Percentiles rank a stretch among this genome's conserved stretches.
phyloP scores from a whole-genome alignment of 2,797 vertebrate genomes.

The Alexandromys oeconomus region DNA sequence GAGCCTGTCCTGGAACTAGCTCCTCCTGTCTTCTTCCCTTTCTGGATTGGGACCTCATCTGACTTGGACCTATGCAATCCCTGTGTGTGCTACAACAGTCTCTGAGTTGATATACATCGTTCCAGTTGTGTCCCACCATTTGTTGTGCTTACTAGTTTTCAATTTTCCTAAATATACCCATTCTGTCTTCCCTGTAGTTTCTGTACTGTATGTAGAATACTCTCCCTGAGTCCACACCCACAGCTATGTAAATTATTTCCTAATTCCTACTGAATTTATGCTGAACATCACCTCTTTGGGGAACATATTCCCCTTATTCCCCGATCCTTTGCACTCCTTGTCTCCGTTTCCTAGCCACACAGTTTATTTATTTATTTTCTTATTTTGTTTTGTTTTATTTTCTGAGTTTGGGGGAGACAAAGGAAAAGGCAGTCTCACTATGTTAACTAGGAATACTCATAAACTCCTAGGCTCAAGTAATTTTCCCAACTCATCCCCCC shows the following conservation, averaged over 20 bases:
- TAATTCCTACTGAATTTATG: not conserved
- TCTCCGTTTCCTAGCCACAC: not conserved
- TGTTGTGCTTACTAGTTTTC: not conserved
- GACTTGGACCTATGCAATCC: too few species aligned
- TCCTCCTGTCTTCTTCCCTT: too few species aligned
- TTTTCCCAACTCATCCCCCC: not conserved
- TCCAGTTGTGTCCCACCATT: too few species aligned
- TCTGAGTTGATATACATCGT: too few species aligned
- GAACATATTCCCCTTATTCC: not conserved
- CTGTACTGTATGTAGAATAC: not conserved
- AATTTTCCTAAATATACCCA: not conserved
- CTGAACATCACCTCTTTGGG: not conserved
- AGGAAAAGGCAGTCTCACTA: not conserved
- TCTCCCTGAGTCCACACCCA: not conserved
- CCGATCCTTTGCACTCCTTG: accelerated
- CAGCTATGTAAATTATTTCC: not conserved
- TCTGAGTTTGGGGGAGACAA: accelerated
- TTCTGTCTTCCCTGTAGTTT: not conserved
- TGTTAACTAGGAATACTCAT: not conserved
- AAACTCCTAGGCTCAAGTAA: not conserved
- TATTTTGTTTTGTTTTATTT: not conserved
- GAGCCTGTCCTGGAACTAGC: too few species aligned
- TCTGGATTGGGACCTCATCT: too few species aligned
- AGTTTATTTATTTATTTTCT: not conserved
- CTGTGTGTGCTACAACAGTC: too few species aligned